Evolutionary conservation across 1,140 invertebrate genomes (phyloP), one percentile per base, ranked within the genome.

Genomic region (Lanistes nyassanus): DNA sequence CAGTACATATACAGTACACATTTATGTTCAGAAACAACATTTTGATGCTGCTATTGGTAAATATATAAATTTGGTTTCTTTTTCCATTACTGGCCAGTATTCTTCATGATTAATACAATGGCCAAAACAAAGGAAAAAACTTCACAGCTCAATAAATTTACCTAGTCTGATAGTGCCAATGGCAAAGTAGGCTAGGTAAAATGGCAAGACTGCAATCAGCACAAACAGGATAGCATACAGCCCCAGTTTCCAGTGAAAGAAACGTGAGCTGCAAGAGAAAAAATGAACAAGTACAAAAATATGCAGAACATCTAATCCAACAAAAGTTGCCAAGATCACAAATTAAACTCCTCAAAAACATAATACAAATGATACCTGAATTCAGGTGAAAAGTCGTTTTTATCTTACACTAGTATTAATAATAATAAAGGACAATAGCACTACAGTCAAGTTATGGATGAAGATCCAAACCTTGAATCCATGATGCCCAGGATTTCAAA

Each of bases 401-500:
- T 65, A 9, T 65, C 39, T 65, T 31, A 19, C 29, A 9, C 62
- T 29, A 65, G 23, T 26, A 9, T 7, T 16, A 19, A 65, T 29
- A 65, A 29, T 9, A 29, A 65, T 19, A 31, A 29, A 65, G 31
- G 39, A 19, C 7, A 29, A 65, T 29, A 65, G 31, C 34, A 29
- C 34, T 36, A 65, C 62, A 29, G n/a, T n/a, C n/a, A n/a, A n/a
- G n/a, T n/a, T n/a, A n/a, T n/a, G n/a, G n/a, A 16, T 47, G 42
- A 47, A 47, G 42, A 47, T 26, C 80, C 89, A 90, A 90, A 94
- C 93, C 91, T 94, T 81, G 93, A 91, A 86, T 98, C 95, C 74
- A 99, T 90, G 78, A 98, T 92, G 60, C 94, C 97, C 68, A 99
- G 90, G 85, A 99, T 99, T 92, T 99, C 98, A 92, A 99, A 99